Base-by-base conservation (phyloP, 2,113 vertebrate species). In the Tyrannus savana region DNA sequence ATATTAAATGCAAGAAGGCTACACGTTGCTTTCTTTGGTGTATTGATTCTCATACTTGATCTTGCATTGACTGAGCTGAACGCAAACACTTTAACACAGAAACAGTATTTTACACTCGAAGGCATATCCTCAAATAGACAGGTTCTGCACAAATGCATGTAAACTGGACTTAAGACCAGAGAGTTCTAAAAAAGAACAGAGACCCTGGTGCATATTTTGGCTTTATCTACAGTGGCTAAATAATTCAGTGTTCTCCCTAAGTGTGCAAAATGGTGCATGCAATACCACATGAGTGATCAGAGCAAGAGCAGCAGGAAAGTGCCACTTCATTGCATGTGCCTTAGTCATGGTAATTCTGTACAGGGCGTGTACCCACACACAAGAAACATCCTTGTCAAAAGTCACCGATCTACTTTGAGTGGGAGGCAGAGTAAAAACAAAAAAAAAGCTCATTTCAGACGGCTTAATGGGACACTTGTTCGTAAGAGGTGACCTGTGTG, bases 221-320 rank as follows among this genome's bases (percentile, higher is more conserved):
- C 72, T 93, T 95, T 96, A 96, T 94, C 95, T 93, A 93, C 93
- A 95, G 86, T 89, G 88, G 86, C 89, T 91, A 96, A 91, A 50
- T 94, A 89, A 78, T 37, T 94, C 76, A 74, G 90, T 84, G 83
- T 93, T 89, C 84, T 92, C 86, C 68, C 0, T 78, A 78, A 92
- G 92, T 96, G 96, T 97, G 96, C 96, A 97, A 97, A 97, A 94
- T 94, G 95, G 95, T 96, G 93, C 93, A 95, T 97, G 95, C 93
- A 89, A 93, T 95, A 97, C 90, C 93, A 90, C 86, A 19, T 93
- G 83, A 93, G 96, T 90, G 72, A 89, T 84, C 60, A 66, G 84
- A 89, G 68, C 84, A 93, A 74, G 88, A 92, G 84, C 94, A 93
- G 80, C 95, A 93, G 88, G 82, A 81, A 90, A 92, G 80, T 96